Evolutionary conservation across 2,797 vertebrate genomes (phyloP).

Genomic region (Pagetopsis macropterus): DNA sequence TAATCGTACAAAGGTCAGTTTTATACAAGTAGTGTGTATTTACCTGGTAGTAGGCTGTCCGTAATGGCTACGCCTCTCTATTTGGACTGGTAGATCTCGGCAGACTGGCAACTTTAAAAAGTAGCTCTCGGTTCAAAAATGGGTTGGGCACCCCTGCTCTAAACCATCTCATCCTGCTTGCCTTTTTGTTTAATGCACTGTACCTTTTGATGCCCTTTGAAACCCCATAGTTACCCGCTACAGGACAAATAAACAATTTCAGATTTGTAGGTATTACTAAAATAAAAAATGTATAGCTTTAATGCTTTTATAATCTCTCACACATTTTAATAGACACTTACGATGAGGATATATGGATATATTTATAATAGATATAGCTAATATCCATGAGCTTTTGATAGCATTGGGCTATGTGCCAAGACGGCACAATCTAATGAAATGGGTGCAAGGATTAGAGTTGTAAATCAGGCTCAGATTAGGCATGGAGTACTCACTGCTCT

Average conservation of each 20-base stretch:
- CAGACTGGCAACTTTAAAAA: no score
- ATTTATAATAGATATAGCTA: not conserved
- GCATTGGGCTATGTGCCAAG: constrained; percentile 35
- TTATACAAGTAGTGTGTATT: no score
- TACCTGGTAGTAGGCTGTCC: no score
- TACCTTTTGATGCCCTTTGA: no score
- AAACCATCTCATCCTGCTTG: constrained; percentile 35
- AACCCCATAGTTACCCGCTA: no score
- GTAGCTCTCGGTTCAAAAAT: no score
- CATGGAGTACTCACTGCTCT: constrained; percentile 34
- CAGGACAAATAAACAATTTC: no score
- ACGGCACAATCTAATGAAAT: constrained; percentile 40
- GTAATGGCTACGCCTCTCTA: no score
- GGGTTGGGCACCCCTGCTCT: not conserved
- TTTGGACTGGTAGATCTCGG: no score
- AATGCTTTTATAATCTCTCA: not conserved
- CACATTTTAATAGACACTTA: constrained; percentile 31
- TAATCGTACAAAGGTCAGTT: no score
- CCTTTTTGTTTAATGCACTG: not conserved
- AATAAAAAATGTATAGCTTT: no score
- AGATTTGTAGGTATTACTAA: no score
- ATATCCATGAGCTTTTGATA: constrained; percentile 53
- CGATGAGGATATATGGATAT: constrained; percentile 22
- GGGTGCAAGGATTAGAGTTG: constrained; percentile 28
- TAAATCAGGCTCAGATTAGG: constrained; percentile 46